Percentiles rank a stretch among this genome's conserved stretches.
Evolutionary conservation across 2,888 invertebrate genomes (phyloP).

Genomic region (Abrostola tripartita): DNA sequence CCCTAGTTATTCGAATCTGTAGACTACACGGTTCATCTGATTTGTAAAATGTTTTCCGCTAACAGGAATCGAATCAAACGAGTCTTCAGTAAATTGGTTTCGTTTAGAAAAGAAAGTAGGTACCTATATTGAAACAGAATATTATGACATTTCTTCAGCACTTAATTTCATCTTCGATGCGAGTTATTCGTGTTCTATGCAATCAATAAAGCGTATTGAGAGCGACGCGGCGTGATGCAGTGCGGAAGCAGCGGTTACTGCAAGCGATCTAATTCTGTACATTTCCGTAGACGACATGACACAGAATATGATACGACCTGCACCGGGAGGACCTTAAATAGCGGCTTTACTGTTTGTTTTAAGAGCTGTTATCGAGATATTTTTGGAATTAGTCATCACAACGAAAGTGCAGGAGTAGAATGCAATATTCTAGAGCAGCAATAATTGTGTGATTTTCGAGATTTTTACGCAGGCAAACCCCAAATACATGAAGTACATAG

Average conservation of each 20-base stretch:
- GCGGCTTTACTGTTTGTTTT: not conserved
- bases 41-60: not conserved
- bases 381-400: too few relatives aligned
- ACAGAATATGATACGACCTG: conserved; percentile 23
- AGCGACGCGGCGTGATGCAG: conserved; percentile 20
- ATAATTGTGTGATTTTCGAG: not conserved
- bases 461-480: not conserved
- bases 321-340: conserved; percentile 12
- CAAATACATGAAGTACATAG: conserved; percentile 19
- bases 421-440: not conserved
- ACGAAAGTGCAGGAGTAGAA: too few relatives aligned
- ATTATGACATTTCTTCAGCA: not conserved
- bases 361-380: not conserved
- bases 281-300: conserved; percentile 42
- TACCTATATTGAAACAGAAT: too few relatives aligned
- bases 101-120: too few relatives aligned
- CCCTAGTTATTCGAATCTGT: not conserved
- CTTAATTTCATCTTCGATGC: not conserved
- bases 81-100: too few relatives aligned
- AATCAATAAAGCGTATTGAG: conserved; percentile 17
- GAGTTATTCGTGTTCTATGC: conserved; percentile 7
- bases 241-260: conserved; percentile 40
- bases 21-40: not conserved
- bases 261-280: conserved; percentile 41
- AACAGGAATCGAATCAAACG: not conserved